Evolutionary conservation across 2,888 invertebrate species (phyloP), one percentile per base, ranked within the genome.

Genomic region (Scotopteryx bipunctaria): DNA sequence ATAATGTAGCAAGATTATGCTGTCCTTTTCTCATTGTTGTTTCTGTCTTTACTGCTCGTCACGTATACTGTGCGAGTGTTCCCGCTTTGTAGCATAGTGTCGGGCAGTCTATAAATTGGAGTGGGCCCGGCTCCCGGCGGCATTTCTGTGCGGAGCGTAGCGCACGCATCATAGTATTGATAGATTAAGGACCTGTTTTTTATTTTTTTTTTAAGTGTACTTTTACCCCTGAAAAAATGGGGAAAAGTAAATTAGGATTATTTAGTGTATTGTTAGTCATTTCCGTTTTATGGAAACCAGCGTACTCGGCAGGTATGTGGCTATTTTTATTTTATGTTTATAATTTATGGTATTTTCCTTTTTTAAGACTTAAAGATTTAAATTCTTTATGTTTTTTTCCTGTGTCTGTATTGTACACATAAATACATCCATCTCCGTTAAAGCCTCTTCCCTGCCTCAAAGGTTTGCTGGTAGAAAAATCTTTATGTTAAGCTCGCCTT

Each of bases 211-310:
- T n/a, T n/a, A n/a, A 77, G 80, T 76, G 76, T 59, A 72, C 73
- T 76, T 73, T 68, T 64, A 71, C 85, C 89, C 87, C 77, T 64
- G 60, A 46, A 67, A 86, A 66, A 57, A 89, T 89, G 89, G 89
- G 87, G 87, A 74, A 71, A 63, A 69, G 69, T 84, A 82, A 71
- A 64, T 71, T 82, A 75, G 84, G 85, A 75, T 78, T 79, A 68
- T 67, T 83, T 68, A 79, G 89, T 88, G 89, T 81, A 71, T 63
- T 86, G 55, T 66, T 86, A 58, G 64, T 83, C 64, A 66, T 89
- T 73, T 78, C 86, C 72, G 83, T 88, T 79, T 76, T 89, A 74
- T 88, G 89, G 89, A 83, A 80, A 66, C 84, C 89, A 14, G 82
- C 80, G 25, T 64, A 63, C 23, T 66, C 73, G 54, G 66, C 77